phyloP scores from a whole-genome alignment of 2,113 vertebrate species.

The Oceanites oceanicus region DNA sequence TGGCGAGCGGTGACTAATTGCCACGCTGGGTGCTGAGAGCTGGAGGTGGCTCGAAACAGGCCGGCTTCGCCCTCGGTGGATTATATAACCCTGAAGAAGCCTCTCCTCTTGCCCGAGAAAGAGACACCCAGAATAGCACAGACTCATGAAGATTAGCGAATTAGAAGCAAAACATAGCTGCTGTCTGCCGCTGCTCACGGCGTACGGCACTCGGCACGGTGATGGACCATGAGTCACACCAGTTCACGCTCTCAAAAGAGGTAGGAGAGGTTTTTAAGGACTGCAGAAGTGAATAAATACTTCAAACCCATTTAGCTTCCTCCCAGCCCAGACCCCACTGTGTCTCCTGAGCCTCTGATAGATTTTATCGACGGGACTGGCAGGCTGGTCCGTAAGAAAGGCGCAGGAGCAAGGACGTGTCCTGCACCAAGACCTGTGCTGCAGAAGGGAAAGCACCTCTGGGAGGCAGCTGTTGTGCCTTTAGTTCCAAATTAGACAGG shows the following conservation, averaged over 20 bases:
- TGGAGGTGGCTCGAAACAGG: neutral
- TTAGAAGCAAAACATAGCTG: neutral
- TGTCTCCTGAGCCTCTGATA: neutral
- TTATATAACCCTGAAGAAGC: neutral
- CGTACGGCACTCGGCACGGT: fast-evolving
- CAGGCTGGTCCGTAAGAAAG: neutral
- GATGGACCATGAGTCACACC: neutral
- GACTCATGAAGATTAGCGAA: fast-evolving
- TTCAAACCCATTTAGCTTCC: neutral
- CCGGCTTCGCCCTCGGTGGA: neutral
- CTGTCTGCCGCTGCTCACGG: neutral
- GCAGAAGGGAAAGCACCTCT: neutral
- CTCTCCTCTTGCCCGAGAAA: neutral
- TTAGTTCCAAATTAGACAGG: neutral
- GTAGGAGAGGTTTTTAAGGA: neutral
- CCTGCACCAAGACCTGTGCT: neutral
- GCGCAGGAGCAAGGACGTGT: neutral
- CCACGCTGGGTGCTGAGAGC: neutral
- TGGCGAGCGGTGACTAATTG: conserved; percentile 17
- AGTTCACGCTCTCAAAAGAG: neutral
- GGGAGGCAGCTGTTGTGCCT: neutral
- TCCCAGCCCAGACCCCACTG: neutral
- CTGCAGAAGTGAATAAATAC: neutral
- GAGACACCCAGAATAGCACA: neutral
- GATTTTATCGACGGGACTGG: neutral